Evolutionary conservation across 2,888 invertebrate genomes (phyloP).

Genomic region (Trissolcus japonicus): DNA sequence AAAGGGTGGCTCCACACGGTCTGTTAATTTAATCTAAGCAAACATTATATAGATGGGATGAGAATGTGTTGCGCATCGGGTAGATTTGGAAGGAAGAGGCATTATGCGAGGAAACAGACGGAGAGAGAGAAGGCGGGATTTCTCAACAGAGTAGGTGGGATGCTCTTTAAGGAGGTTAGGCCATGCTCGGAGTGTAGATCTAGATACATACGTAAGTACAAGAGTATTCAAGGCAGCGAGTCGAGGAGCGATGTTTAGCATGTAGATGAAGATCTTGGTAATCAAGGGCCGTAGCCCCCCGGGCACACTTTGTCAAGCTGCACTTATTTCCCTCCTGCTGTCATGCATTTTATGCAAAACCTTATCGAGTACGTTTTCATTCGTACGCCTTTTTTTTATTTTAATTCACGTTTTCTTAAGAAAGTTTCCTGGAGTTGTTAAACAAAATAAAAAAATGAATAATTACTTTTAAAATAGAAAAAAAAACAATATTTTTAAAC

Average conservation of each 20-base stretch:
- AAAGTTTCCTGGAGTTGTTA: too few relatives aligned
- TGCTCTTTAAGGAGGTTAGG: conserved; percentile 56
- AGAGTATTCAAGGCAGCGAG: conserved; percentile 72
- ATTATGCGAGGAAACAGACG: conserved; percentile 40
- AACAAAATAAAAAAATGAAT: too few relatives aligned
- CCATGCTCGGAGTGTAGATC: conserved; percentile 66
- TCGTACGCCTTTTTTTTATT: neutral
- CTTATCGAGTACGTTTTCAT: conserved; percentile 32
- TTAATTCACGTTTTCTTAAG: neutral
- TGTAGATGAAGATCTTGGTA: conserved; percentile 76
- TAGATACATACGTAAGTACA: conserved; percentile 75
- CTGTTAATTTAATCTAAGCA: conserved; percentile 76
- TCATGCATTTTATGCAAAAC: conserved; percentile 53
- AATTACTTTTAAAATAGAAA: too few relatives aligned
- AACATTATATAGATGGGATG: conserved; percentile 73
- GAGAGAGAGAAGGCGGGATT: conserved; percentile 32
- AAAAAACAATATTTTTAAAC: too few relatives aligned
- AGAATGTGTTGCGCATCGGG: conserved; percentile 66
- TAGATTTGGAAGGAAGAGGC: conserved; percentile 45
- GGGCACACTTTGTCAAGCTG: conserved; percentile 75
- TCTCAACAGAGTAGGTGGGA: conserved; percentile 48
- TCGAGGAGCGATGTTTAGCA: conserved; percentile 73
- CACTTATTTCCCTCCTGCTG: conserved; percentile 69
- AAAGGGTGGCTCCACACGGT: conserved; percentile 67
- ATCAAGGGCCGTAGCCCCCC: conserved; percentile 74